Conservation (phyloP, 2,797 vertebrate genomes). For the Sphenopsis melanotis region DNA sequence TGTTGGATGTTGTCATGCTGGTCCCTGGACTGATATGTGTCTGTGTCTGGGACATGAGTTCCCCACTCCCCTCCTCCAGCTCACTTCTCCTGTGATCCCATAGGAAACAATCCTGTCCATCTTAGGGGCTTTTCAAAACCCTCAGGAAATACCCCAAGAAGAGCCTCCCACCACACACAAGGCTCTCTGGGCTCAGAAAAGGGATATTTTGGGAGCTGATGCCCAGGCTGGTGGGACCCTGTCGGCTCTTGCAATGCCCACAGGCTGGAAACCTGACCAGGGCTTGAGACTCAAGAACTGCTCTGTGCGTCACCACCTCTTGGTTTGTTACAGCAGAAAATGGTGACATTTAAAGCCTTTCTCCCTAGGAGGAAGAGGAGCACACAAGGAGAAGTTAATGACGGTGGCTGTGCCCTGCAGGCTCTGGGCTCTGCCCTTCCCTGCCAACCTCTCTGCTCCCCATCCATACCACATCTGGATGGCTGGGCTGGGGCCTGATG, state of each 20-base stretch:
- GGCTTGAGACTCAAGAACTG: not conserved
- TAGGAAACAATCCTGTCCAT: not conserved
- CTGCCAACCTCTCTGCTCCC: not conserved
- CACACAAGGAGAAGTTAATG: not conserved
- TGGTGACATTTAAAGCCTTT: not conserved
- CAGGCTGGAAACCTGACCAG: not conserved
- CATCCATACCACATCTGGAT: not conserved
- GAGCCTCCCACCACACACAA: fast-evolving
- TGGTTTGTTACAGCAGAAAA: not conserved
- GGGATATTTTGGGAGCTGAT: not conserved
- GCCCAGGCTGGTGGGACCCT: not conserved
- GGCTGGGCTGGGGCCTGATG: not conserved
- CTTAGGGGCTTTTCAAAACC: not conserved
- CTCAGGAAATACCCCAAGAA: not conserved
- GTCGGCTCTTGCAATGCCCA: fast-evolving
- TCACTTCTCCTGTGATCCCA: not conserved
- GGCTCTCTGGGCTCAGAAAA: not conserved
- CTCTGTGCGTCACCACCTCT: not conserved
- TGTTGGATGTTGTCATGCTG: not conserved
- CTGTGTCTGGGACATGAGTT: fast-evolving
- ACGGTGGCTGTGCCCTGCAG: not conserved
- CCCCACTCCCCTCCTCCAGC: not conserved
- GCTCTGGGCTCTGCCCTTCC: not conserved
- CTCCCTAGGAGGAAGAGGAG: not conserved
- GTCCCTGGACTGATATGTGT: not conserved